Conservation (phyloP, 2,113 vertebrate species). For the Stictonetta naevosa region DNA sequence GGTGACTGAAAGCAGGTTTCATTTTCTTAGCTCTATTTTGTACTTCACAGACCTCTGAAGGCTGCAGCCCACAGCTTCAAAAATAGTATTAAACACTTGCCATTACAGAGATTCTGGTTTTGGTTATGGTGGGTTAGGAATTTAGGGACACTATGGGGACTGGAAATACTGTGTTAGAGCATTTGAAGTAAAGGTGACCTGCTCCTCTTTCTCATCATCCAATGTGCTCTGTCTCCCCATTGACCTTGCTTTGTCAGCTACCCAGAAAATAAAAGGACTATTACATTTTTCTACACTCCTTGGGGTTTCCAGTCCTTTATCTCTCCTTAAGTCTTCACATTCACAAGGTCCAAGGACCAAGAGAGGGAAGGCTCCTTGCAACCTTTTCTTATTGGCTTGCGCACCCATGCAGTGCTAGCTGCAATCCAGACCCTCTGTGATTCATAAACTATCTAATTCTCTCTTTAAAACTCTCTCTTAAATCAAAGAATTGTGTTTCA, state of each 20-base stretch:
- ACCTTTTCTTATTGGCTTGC: background rate
- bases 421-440: background rate
- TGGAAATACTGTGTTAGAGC: background rate
- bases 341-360: background rate
- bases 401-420: background rate
- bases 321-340: background rate
- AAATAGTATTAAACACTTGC: background rate
- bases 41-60: background rate
- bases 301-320: background rate
- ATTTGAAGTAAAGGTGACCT: background rate
- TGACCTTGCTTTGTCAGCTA: background rate
- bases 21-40: background rate
- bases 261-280: background rate
- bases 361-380: background rate
- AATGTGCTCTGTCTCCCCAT: background rate
- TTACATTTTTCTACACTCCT: background rate
- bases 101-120: background rate
- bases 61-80: background rate
- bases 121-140: background rate
- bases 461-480: constrained; percentile 16
- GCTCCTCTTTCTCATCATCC: background rate
- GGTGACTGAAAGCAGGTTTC: background rate
- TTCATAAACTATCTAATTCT: constrained; percentile 37
- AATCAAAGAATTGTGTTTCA: constrained; percentile 59
- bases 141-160: background rate